Base-by-base conservation (phyloP, 2,888 invertebrate species). In the Bimastos eiseni region DNA sequence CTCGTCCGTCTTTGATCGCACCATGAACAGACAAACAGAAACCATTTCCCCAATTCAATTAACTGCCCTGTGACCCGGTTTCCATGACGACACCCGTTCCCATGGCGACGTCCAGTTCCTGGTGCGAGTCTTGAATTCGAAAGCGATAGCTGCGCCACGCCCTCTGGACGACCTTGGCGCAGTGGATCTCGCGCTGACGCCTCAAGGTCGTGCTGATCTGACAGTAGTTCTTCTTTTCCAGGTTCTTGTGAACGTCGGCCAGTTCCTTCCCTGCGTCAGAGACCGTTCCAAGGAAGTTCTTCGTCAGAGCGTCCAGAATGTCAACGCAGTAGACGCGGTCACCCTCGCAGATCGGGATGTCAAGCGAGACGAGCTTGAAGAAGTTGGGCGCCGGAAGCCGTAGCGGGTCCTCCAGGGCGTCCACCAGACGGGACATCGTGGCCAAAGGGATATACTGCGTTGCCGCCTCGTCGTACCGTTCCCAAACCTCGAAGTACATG, bases 401-500 rank as follows among this genome's bases (percentile, higher is more conserved):
- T 94, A 99, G 96, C 93, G 99, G 99, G 92, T 98, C 98, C 95
- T 99, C 99, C 93, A 99, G 96, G 93, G 98, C 98, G 95, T 99
- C 98, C 93, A 99, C 96, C 96, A 99, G 98, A 94, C 98, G 98
- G 24, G 89, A 98, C 93, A 99, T 96, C 95, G 98, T 97, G 95
- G 98, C 97, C 96, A 98, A 98, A 93, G 97, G 97, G 94, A 99
- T 98, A 96, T 98, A 99, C 95, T 98, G 98, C 36, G 98, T 98
- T 92, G 99, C 99, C 95, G 98, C 98, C 34, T 98, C 98, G 96
- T 99, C 99, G 95, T 98, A 99, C 95, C 98, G 97, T 96, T 99
- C 99, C 99, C 99, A 99, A 94, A 98, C 98, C 96, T 99, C 99
- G 95, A 99, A 99, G 96, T 98, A 99, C 98, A 99, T 98, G 92